Percentiles rank a stretch among this genome's conserved stretches.
These are phyloP conservation scores for Scyliorhinus canicula DNA, from an alignment of 2,797 vertebrate species.

Conservation along the genomic window DNA sequence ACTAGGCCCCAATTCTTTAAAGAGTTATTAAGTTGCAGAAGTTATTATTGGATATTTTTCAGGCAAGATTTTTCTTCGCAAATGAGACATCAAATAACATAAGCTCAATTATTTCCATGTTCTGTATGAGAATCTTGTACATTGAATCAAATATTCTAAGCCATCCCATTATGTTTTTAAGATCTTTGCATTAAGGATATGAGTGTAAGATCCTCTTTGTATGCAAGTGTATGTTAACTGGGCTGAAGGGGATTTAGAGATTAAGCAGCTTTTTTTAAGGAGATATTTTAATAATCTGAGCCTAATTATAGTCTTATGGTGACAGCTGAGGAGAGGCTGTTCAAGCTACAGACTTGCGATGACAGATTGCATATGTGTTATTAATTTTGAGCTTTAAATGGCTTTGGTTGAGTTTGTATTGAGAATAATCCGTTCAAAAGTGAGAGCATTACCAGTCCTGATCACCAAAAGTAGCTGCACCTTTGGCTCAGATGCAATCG, in stretches of 20 bases:
- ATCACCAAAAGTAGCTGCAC: neutral
- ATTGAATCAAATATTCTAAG: neutral
- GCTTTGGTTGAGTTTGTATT: neutral
- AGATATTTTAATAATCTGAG: slow-evolving; percentile 59
- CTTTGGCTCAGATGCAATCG: neutral
- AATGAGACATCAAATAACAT: neutral
- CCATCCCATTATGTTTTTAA: neutral
- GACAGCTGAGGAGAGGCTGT: slow-evolving; percentile 39
- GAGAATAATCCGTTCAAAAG: neutral
- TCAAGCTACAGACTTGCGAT: slow-evolving; percentile 23
- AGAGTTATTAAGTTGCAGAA: neutral
- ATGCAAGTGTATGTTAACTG: slow-evolving; percentile 56
- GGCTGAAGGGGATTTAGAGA: slow-evolving; percentile 52
- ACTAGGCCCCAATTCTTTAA: neutral
- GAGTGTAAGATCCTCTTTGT: neutral
- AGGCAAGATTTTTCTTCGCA: neutral
- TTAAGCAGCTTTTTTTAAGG: slow-evolving; percentile 52
- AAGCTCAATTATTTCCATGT: neutral
- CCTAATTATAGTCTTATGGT: slow-evolving; percentile 52
- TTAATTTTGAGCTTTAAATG: slow-evolving; percentile 27
- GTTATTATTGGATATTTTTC: neutral
- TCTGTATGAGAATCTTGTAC: neutral
- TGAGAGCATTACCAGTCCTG: neutral
- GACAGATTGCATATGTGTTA: neutral
- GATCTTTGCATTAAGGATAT: neutral